Evolutionary conservation across 2,888 invertebrate species (phyloP).

Genomic region (Trissonchulus latispiculum): DNA sequence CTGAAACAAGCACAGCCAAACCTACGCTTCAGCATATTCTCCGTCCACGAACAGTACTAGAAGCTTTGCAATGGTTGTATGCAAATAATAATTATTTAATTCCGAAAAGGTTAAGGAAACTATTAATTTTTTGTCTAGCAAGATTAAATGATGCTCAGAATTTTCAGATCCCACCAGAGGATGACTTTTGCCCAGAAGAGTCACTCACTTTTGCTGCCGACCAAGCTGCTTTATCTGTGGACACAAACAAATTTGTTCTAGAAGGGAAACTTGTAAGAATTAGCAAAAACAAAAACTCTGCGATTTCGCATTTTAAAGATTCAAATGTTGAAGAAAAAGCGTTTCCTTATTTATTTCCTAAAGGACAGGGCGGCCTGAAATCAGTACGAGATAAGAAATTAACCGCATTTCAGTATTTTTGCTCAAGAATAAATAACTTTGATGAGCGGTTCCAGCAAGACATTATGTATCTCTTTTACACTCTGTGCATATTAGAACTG

Average conservation of each 20-base stretch:
- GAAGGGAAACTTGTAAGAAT: not conserved
- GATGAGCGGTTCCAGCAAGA: constrained; percentile 4
- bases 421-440: not conserved
- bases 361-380: not conserved
- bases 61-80: not conserved
- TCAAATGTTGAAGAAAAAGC: not conserved
- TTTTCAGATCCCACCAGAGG: not conserved
- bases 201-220: not conserved
- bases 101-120: not conserved
- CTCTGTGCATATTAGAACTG: constrained; percentile 5
- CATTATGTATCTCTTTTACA: not conserved
- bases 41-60: not conserved
- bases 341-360: constrained; percentile 6
- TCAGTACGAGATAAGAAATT: not conserved
- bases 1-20: not conserved
- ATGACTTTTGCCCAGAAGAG: not conserved
- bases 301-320: not conserved
- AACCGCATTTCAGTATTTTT: not conserved
- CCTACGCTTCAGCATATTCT: not conserved
- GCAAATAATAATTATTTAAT: constrained; percentile 2
- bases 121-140: not conserved
- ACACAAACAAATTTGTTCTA: not conserved
- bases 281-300: not conserved
- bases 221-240: not conserved
- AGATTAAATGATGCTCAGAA: not conserved